A percentile compares a stretch with the other conserved stretches of the same genome.
Evolutionary conservation across 2,888 invertebrate species (phyloP).

Genomic region (Andrena chrysosceles): DNA sequence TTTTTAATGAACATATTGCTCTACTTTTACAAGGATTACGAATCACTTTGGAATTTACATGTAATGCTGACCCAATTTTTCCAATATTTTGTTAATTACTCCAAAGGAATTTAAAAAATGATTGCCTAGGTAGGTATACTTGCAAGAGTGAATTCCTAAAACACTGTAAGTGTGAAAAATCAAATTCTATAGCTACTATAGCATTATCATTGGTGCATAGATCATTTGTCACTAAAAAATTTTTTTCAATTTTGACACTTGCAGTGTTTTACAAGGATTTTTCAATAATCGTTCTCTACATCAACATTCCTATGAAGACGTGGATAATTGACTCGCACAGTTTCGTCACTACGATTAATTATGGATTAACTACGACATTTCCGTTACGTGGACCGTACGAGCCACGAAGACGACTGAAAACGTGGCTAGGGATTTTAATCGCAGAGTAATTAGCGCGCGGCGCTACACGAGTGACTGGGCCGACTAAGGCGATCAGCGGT

Average conservation of each 20-base stretch:
- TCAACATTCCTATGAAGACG: background rate
- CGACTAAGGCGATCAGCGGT: slow-evolving; percentile 16
- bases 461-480: slow-evolving; percentile 19
- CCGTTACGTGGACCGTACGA: slow-evolving; percentile 30
- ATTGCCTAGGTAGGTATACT: too few species aligned
- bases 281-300: background rate
- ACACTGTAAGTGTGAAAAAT: too few species aligned
- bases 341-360: slow-evolving; percentile 50
- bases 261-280: background rate
- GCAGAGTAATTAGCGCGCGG: slow-evolving; percentile 49
- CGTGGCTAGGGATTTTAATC: slow-evolving; percentile 50
- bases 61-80: too few species aligned
- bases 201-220: too few species aligned
- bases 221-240: too few species aligned
- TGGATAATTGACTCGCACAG: slow-evolving; percentile 46
- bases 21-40: too few species aligned
- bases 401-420: slow-evolving; percentile 44
- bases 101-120: too few species aligned
- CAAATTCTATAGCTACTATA: too few species aligned
- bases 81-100: too few species aligned
- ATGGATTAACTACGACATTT: slow-evolving; percentile 49
- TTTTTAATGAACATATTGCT: too few species aligned
- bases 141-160: too few species aligned
- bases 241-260: background rate
- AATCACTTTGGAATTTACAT: too few species aligned